These are phyloP conservation scores for Bruchidius siliquastri DNA, from an alignment of 2,888 invertebrate species.

Conservation along the genomic window DNA sequence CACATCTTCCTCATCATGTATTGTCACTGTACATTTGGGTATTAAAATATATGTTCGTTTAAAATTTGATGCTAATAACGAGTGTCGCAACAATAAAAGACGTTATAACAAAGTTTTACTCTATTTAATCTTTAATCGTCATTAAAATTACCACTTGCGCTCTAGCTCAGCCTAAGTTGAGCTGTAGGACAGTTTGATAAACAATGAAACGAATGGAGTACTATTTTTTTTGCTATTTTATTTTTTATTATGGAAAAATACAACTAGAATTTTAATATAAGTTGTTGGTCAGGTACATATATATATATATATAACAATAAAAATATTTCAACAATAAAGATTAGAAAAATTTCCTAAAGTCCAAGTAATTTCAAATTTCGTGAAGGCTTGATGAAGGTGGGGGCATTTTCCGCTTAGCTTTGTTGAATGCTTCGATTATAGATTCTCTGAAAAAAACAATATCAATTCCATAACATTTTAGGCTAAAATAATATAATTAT, in stretches of 20 bases:
- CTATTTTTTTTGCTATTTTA: not conserved
- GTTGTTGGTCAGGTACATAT: not conserved
- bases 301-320: not conserved
- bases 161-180: too few species aligned
- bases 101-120: too few species aligned
- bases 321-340: not conserved
- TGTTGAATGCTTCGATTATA: constrained; percentile 71
- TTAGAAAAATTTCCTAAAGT: not conserved
- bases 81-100: too few species aligned
- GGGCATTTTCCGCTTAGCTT: constrained; percentile 52
- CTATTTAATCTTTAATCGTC: too few species aligned
- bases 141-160: too few species aligned
- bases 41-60: too few species aligned
- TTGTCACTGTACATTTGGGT: too few species aligned
- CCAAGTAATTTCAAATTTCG: constrained; percentile 16
- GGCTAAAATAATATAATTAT: too few species aligned
- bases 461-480: not conserved
- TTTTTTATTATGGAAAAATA: not conserved
- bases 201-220: not conserved
- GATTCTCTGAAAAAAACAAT: constrained; percentile 58
- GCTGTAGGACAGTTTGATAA: too few species aligned
- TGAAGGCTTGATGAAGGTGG: constrained; percentile 27
- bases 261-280: not conserved
- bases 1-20: too few species aligned
- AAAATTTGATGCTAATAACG: too few species aligned